Base-by-base conservation (phyloP, 2,797 vertebrate genomes). In the Kryptolebias ocellatus region DNA sequence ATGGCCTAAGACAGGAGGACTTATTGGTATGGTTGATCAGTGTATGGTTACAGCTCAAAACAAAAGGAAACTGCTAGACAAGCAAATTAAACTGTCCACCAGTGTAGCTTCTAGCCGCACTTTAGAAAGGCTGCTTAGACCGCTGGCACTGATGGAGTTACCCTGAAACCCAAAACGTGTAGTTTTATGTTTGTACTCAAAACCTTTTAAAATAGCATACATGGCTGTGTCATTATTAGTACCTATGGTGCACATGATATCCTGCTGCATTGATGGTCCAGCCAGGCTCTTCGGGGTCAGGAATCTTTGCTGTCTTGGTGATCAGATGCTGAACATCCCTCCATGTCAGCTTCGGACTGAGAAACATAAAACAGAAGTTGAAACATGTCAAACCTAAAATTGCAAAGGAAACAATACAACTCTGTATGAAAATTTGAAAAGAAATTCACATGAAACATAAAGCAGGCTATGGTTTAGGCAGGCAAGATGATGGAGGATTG, bases 161-260 rank as follows among this genome's bases (percentile, higher is more conserved):
- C 54, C 67, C 20, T 15, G 31, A 37, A 65, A 67, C 50, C 16
- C 17, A 2, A 2, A 20, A 15, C 20, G 46, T 50, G 18, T 55
- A 20, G 12, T 27, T 18, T 12, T 20, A 24, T 15, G 28, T 47
- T 50, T 54, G 56, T 56, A 17, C 18, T 64, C 0, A 14, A 52
- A 74, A 60, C 24, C 18, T n/a, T 2, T 52, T 28, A 28, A 14
- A 45, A 61, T 28, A 11, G 49, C 18, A 11, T 60, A 11, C 16
- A 7, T 18, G 51, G 20, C 28, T 31, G 42, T 47, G 16, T 54
- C 37, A 64, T 24, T 46, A 64, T 24, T 46, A 45, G 1, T 86
- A 95, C 94, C 94, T 95, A 80, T 95, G 92, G 91, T 94, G 90
- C 81, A 94, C 87, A 84, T 93, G 92, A 83, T 91, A 92, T 87